Evolutionary conservation across 2,888 invertebrate genomes (phyloP), one percentile per base, ranked within the genome.

Genomic region (Drosophila testacea): DNA sequence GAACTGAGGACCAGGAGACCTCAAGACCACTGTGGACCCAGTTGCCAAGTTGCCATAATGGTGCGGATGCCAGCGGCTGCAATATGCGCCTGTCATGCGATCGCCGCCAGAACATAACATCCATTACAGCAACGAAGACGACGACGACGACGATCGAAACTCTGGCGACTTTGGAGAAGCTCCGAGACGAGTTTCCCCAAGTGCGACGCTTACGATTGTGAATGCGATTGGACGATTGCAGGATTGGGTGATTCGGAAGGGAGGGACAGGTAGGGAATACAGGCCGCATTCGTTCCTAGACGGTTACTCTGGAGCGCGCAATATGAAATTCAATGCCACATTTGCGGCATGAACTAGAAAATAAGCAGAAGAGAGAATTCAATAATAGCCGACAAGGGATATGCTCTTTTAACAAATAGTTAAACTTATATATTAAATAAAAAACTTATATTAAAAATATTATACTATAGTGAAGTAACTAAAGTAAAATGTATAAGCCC

Each of bases 281-380:
- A 2, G 6, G 0, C 13, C 4, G 10, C 28, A 10, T 42, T 28
- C 13, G 44, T 13, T 38, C 10, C 48, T 51, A 28, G 52, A 61
- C 51, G 27, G 38, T 47, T 28, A 9, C 38, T 10, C 10, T 30
- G 30, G 42, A 41, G 81, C 71, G 89, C 78, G 88, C 90, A 79
- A 88, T 87, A 87, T 87, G 90, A 88, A 90, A 87, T 90, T 87
- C 89, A 86, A 87, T 87, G 86, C 90, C 89, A 89, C 88, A 88
- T 89, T 89, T 85, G 80, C 76, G 32, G 83, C 85, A 85, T 85
- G 86, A 89, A 84, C 89, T 88, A 82, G 86, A 85, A 88, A 78
- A 73, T 63, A 82, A 72, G 57, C 61, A 61, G 60, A 47, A 30
- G 6, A 6, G 13, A 55, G 50, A 48, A 65, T 11, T 36, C 41